Percentiles rank a stretch among this genome's conserved stretches.
These are phyloP conservation scores for Silurus asotus DNA, from an alignment of 2,113 vertebrate genomes.

Conservation along the genomic window DNA sequence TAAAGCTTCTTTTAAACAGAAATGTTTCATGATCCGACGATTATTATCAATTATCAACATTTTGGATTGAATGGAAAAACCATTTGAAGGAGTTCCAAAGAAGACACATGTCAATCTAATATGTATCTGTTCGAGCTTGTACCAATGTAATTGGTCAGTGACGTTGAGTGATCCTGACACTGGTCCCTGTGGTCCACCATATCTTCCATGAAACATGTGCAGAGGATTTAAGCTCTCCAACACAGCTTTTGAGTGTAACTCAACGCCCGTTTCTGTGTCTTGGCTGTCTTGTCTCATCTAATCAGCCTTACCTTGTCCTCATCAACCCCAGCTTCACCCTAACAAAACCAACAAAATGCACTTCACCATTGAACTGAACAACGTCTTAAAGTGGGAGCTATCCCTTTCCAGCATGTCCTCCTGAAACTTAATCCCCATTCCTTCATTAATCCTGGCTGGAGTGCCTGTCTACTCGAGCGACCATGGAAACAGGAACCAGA, in stretches of 20 bases:
- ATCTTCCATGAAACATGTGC: constrained; percentile 71
- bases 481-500: constrained; percentile 54
- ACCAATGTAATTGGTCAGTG: constrained; percentile 48
- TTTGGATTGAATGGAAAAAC: not conserved
- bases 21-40: not conserved
- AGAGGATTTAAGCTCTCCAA: constrained; percentile 67
- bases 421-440: constrained; percentile 49
- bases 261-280: constrained; percentile 61
- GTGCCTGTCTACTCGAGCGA: constrained; percentile 39
- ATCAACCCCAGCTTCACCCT: constrained; percentile 50
- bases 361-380: constrained; percentile 13
- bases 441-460: constrained; percentile 51
- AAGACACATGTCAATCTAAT: constrained; percentile 7
- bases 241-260: constrained; percentile 62
- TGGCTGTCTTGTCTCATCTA: constrained; percentile 58
- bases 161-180: constrained; percentile 71
- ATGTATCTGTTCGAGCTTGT: constrained; percentile 20
- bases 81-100: not conserved
- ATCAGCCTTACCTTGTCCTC: constrained; percentile 51
- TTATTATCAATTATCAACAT: not conserved
- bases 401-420: constrained; percentile 22
- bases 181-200: constrained; percentile 62
- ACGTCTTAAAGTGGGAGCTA: constrained; percentile 16
- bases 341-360: constrained; percentile 24
- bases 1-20: not conserved